Base-by-base conservation (phyloP, 2,888 invertebrate species). In the Andrena fulva region DNA sequence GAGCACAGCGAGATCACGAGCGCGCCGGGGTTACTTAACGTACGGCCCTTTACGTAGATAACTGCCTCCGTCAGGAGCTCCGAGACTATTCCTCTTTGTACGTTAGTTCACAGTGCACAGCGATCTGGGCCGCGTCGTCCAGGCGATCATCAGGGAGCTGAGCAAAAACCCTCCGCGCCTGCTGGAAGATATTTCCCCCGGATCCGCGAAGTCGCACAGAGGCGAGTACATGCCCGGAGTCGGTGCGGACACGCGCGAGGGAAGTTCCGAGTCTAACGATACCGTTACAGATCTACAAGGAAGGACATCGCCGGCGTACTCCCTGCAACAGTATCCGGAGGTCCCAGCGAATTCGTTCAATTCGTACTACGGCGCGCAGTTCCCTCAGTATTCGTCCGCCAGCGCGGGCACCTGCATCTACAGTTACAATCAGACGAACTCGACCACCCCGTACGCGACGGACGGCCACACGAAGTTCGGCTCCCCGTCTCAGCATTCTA, bases 51-150 rank as follows among this genome's bases (percentile, higher is more conserved):
- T 16, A 27, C 54, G 66, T 77, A 24, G 27, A 48, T 31, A 48
- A 12, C 31, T 62, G 16, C 35, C 20, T 52, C 42, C 1, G 0
- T 12, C 50, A 12, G 31, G 52, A 63, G 54, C 0, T 29, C 0
- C 7, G 54, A 60, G 52, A 69, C 59, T 35, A 56, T 64, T 64
- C 29, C 12, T 29, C 52, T 12, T 24, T 64, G 6, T 62, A 2
- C 48, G 2, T 33, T 85, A 96, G 95, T 97, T 96, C 91, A 96
- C 97, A 24, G 94, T 96, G 59, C 97, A 97, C 94, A 97, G 97
- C 0, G 97, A 97, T 94, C 95, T 97, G 85, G 97, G 97, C 0
- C 95, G 97, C 77, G 96, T 97, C 2, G 97, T 97, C 0, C 97
- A 97, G 93, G 97, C 97, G 27, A 96, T 97, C 66, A 97, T 97